Evolutionary conservation across 2,888 invertebrate genomes (phyloP), one percentile per base, ranked within the genome.

Genomic region (Macrophya annulata): DNA sequence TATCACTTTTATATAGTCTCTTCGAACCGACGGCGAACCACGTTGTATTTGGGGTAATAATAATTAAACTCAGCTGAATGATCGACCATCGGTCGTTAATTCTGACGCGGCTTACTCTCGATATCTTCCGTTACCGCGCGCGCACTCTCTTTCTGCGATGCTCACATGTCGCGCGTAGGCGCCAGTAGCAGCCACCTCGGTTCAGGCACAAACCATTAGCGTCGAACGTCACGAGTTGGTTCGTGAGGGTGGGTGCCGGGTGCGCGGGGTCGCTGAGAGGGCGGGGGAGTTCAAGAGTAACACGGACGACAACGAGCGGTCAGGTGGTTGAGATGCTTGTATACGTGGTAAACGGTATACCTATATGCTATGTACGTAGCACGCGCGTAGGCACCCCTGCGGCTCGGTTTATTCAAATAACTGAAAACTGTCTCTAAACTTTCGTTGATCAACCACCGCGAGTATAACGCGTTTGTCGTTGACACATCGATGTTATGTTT

Each of bases 231-330:
- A 81, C 40, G 81, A 15, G 43, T 25, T 62, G 62, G 40, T 17
- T 21, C 37, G 81, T n/a, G 62, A 37, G 81, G 59, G 81, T 81
- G 83, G 87, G 85, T 55, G 82, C 84, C 51, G 86, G 87, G 86
- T 84, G 84, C 85, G 83, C 84, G 86, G 59, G 87, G 86, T 82
- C 85, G 84, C 84, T 86, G 82, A 85, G 85, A 85, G 65, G 87
- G 87, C 74, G 86, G 81, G 59, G 84, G 62, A 68, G 84, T 84
- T 79, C 51, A 40, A 55, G 31, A 55, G 77, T 55, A 55, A 48
- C 51, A 77, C 77, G 51, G 77, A 48, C 12, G 31, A 43, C 45
- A 48, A 25, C 76, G 48, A 25, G 77, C 77, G 77, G 55, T 77
- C 77, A 77, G 77, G 77, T 77, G 77, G 77, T 48, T 55, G 77